A percentile compares a stretch with the other conserved stretches of the same genome.
These are phyloP conservation scores for Malacoraja senta DNA, from an alignment of 2,797 vertebrate genomes.

Conservation along the genomic window DNA sequence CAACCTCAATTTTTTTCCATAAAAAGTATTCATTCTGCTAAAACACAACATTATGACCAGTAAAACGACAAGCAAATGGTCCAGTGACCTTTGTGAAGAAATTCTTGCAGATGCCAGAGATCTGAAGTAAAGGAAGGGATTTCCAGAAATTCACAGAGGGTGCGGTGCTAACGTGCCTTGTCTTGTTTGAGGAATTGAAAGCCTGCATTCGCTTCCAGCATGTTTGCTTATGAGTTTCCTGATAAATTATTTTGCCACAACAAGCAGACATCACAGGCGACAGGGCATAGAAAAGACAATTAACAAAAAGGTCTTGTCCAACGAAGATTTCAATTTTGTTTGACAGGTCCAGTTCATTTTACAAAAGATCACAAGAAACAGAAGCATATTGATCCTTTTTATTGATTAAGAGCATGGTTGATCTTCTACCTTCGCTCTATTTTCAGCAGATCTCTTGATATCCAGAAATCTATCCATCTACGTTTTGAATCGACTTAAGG, in stretches of 20 bases:
- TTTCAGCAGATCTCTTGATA: too few relatives aligned
- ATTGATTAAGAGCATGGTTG: too few relatives aligned
- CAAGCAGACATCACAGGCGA: background rate
- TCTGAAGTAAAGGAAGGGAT: background rate
- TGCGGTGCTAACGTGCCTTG: background rate
- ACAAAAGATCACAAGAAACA: too few relatives aligned
- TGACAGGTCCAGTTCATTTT: background rate
- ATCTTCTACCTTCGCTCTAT: too few relatives aligned
- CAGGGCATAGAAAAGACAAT: too few relatives aligned
- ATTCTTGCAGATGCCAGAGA: background rate
- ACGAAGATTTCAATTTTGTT: background rate
- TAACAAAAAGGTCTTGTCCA: background rate
- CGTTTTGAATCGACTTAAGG: too few relatives aligned
- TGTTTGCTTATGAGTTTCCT: background rate
- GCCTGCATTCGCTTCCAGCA: background rate
- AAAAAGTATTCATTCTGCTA: background rate
- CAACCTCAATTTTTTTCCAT: background rate
- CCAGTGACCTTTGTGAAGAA: background rate
- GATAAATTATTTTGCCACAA: background rate
- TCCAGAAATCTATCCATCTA: too few relatives aligned
- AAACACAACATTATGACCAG: background rate
- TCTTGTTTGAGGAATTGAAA: background rate
- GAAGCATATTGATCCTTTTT: too few relatives aligned
- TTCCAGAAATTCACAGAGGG: background rate
- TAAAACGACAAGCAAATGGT: background rate